Evolutionary conservation across 2,113 vertebrate species (phyloP).

Genomic region (Amia ocellicauda): DNA sequence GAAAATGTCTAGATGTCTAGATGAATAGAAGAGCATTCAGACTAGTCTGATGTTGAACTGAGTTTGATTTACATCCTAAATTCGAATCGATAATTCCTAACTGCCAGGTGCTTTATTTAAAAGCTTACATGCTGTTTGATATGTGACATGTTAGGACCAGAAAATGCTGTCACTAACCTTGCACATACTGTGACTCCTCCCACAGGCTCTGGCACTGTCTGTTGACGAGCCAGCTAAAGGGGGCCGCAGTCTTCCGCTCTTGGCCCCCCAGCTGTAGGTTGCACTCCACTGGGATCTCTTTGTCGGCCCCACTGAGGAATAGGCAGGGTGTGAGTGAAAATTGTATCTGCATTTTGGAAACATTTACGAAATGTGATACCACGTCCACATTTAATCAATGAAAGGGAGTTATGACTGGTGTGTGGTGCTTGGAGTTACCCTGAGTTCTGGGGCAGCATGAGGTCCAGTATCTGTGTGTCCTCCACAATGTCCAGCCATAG

Average conservation of each 20-base stretch:
- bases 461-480: slow-evolving; percentile 48
- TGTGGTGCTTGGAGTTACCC: slow-evolving; percentile 25
- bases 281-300: slow-evolving; percentile 54
- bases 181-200: slow-evolving; percentile 61
- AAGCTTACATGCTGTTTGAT: too few relatives aligned
- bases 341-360: too few relatives aligned
- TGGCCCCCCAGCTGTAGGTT: slow-evolving; percentile 41
- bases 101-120: too few relatives aligned
- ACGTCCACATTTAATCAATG: neutral
- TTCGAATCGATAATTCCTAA: too few relatives aligned
- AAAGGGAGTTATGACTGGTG: too few relatives aligned
- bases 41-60: too few relatives aligned
- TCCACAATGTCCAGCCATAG: slow-evolving; percentile 65
- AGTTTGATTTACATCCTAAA: too few relatives aligned
- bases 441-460: slow-evolving; percentile 33
- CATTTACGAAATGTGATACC: too few relatives aligned
- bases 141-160: too few relatives aligned
- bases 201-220: slow-evolving; percentile 51
- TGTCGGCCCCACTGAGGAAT: slow-evolving; percentile 39
- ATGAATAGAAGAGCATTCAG: too few relatives aligned
- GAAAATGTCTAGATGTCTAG: too few relatives aligned
- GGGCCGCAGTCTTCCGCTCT: slow-evolving; percentile 38
- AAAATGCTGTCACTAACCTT: too few relatives aligned
- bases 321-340: neutral
- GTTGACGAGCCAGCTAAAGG: slow-evolving; percentile 63